Conservation (phyloP, 2,113 vertebrate genomes). For the Sinocyclocheilus anshuiensis region DNA sequence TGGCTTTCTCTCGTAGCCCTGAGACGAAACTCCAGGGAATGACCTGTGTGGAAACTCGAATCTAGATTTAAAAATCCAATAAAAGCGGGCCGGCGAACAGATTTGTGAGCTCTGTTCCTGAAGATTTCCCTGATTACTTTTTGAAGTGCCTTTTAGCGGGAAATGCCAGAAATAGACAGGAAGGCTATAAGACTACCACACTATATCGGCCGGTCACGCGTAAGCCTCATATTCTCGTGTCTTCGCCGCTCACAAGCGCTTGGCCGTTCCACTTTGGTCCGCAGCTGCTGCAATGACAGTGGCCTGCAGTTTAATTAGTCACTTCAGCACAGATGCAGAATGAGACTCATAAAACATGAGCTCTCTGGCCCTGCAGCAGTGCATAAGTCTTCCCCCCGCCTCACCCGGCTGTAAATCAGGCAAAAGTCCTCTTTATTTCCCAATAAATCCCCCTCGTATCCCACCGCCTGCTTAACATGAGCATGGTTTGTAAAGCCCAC, state of each 20-base stretch:
- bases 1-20: conserved; percentile 9
- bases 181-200: background rate
- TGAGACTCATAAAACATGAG: conserved; percentile 68
- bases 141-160: conserved; percentile 28
- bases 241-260: background rate
- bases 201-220: background rate
- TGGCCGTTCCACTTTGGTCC: conserved; percentile 40
- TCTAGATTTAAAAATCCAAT: conserved; percentile 44
- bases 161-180: conserved; percentile 16
- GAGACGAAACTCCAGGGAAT: conserved; percentile 15
- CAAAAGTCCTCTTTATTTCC: conserved; percentile 76
- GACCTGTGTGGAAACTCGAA: conserved; percentile 3
- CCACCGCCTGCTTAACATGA: conserved; percentile 50
- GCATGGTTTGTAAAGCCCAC: background rate
- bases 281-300: conserved; percentile 55
- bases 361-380: conserved; percentile 56
- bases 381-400: conserved; percentile 61
- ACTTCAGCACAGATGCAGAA: conserved; percentile 64
- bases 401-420: conserved; percentile 67
- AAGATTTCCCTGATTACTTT: conserved; percentile 34
- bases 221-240: background rate
- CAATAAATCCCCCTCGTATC: conserved; percentile 70
- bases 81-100: conserved; percentile 1
- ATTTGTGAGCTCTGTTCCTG: conserved; percentile 18
- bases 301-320: conserved; percentile 68